Evolutionary conservation across 37 sponge, comb jelly and placozoan species (phyloP).

Genomic region (Cladorhizidae sp.): DNA sequence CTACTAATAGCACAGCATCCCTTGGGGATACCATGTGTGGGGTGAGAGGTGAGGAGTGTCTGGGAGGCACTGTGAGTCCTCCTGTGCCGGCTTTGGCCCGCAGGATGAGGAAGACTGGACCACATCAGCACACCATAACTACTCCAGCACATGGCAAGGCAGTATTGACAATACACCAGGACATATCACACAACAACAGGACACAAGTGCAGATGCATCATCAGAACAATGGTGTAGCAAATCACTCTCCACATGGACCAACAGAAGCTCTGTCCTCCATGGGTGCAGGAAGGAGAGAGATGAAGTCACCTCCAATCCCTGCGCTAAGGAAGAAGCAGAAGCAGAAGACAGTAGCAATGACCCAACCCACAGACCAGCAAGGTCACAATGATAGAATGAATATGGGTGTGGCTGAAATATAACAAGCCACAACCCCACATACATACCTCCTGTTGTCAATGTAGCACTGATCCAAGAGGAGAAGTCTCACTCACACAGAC

Average conservation of each 20-base stretch:
- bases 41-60: no score
- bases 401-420: background rate
- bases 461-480: background rate
- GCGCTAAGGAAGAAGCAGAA: background rate
- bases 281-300: background rate
- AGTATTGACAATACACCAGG: no score
- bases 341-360: background rate
- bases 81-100: constrained; percentile 24
- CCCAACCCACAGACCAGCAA: background rate
- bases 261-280: background rate
- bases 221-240: no score
- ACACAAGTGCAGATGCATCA: no score
- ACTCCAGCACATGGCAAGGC: no score
- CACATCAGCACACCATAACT: no score
- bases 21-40: no score
- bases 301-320: background rate
- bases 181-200: no score
- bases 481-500: background rate
- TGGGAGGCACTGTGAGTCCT: constrained; percentile 9
- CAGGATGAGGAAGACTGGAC: constrained; percentile 13
- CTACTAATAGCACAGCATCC: no score
- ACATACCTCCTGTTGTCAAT: background rate
- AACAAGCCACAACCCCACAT: background rate
- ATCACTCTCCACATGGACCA: no score
- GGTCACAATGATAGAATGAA: background rate